Percentiles rank a stretch among this genome's conserved stretches.
These are phyloP conservation scores for Mylabris phalerata DNA, from an alignment of 1,140 invertebrate species.

Conservation along the genomic window DNA sequence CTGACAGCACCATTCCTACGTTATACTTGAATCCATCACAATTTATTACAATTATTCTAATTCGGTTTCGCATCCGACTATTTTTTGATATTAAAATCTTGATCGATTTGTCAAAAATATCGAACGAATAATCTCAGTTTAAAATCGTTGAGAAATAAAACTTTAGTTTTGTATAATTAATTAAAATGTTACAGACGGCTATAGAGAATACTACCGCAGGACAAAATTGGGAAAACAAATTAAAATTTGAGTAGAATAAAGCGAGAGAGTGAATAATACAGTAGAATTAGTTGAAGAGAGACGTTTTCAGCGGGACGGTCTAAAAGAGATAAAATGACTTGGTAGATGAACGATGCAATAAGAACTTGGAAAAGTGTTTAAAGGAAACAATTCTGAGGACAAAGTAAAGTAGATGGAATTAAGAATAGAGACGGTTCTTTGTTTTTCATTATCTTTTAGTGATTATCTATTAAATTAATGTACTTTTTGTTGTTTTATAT, in stretches of 20 bases:
- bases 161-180: conserved; percentile 27
- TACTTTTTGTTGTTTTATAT: conserved; percentile 4
- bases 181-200: conserved; percentile 28
- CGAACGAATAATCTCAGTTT: too few species aligned
- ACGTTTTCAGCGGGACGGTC: conserved; percentile 3
- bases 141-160: conserved; percentile 16
- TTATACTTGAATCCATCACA: conserved; percentile 14
- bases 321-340: background rate
- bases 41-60: conserved; percentile 15
- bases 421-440: conserved; percentile 11
- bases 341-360: conserved; percentile 27
- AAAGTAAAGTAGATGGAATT: conserved; percentile 27
- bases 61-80: background rate
- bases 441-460: conserved; percentile 7
- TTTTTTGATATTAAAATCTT: too few species aligned
- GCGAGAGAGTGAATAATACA: conserved; percentile 11
- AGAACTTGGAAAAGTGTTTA: conserved; percentile 30
- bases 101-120: too few species aligned
- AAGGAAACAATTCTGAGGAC: conserved; percentile 30
- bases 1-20: conserved; percentile 18
- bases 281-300: conserved; percentile 20
- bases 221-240: conserved; percentile 22
- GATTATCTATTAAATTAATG: conserved; percentile 27
- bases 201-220: conserved; percentile 15
- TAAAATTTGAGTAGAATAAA: conserved; percentile 27